These are phyloP conservation scores for Coreoperca whiteheadi DNA, from an alignment of 2,113 vertebrate species.

Conservation along the genomic window DNA sequence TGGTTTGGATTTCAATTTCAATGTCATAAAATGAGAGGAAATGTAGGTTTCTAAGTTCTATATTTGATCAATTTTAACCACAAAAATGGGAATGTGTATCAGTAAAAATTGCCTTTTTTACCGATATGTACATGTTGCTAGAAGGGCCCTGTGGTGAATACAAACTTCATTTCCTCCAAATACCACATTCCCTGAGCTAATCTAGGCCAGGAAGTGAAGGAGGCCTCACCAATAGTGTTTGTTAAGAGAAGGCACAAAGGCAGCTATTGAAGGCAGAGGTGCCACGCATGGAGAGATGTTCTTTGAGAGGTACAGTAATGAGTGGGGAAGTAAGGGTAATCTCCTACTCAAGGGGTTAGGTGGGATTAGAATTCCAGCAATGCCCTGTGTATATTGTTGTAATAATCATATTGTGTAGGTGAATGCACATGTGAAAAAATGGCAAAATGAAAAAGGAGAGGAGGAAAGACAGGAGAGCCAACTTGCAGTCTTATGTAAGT, in stretches of 20 bases:
- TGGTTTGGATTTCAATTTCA: background rate
- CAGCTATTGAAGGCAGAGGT: slow-evolving; percentile 73
- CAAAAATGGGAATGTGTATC: background rate
- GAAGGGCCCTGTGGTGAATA: slow-evolving; percentile 16
- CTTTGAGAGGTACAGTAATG: slow-evolving; percentile 58
- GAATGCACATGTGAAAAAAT: slow-evolving; percentile 6
- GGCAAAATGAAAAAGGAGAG: slow-evolving; percentile 15
- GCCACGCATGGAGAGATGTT: slow-evolving; percentile 56
- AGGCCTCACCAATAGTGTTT: slow-evolving; percentile 72
- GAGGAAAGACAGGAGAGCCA: slow-evolving; percentile 40
- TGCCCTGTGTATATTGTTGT: slow-evolving; percentile 53
- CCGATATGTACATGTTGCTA: background rate
- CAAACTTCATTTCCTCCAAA: slow-evolving; percentile 58
- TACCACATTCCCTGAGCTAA: slow-evolving; percentile 54
- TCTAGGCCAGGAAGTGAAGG: slow-evolving; percentile 63
- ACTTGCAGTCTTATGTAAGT: slow-evolving; percentile 62
- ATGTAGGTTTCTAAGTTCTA: background rate
- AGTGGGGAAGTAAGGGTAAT: slow-evolving; percentile 58
- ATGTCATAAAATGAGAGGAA: background rate
- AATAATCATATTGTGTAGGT: slow-evolving; percentile 52
- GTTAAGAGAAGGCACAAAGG: slow-evolving; percentile 76
- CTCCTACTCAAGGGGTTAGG: slow-evolving; percentile 29
- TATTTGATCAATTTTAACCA: background rate
- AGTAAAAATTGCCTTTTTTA: background rate
- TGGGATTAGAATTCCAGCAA: slow-evolving; percentile 52